phyloP scores from a whole-genome alignment of 2,797 vertebrate genomes.

The Sebastes vulpes region DNA sequence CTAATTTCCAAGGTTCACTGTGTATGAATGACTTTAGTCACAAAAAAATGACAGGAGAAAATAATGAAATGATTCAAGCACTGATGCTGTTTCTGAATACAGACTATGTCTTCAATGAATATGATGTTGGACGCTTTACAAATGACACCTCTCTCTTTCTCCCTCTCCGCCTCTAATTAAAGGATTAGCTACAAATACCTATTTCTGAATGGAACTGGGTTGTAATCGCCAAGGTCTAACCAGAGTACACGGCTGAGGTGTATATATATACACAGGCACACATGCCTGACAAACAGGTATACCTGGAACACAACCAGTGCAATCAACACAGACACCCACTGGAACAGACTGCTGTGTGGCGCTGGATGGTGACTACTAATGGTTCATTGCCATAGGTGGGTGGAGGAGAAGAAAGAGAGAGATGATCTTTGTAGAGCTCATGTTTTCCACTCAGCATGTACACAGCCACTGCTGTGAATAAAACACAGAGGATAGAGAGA shows the following conservation, averaged over 20 bases:
- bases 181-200: slow-evolving; percentile 6
- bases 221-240: slow-evolving; percentile 21
- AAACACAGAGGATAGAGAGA: slow-evolving; percentile 2
- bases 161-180: background rate
- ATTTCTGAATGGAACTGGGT: slow-evolving; percentile 13
- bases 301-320: slow-evolving; percentile 34
- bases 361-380: slow-evolving; percentile 56
- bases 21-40: background rate
- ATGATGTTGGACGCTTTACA: background rate
- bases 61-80: background rate
- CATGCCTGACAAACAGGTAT: slow-evolving; percentile 20
- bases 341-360: slow-evolving; percentile 41
- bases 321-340: slow-evolving; percentile 50
- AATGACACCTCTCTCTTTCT: background rate
- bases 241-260: background rate
- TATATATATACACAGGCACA: background rate
- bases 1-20: slow-evolving; percentile 3
- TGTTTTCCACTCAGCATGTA: slow-evolving; percentile 56
- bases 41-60: background rate
- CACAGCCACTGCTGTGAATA: slow-evolving; percentile 45
- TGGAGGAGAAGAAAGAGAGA: slow-evolving; percentile 44
- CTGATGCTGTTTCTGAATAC: background rate
- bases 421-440: slow-evolving; percentile 48
- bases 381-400: slow-evolving; percentile 51
- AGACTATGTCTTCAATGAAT: background rate